Conservation (phyloP, 2,888 invertebrate species). For the Esperia sulphurella region DNA sequence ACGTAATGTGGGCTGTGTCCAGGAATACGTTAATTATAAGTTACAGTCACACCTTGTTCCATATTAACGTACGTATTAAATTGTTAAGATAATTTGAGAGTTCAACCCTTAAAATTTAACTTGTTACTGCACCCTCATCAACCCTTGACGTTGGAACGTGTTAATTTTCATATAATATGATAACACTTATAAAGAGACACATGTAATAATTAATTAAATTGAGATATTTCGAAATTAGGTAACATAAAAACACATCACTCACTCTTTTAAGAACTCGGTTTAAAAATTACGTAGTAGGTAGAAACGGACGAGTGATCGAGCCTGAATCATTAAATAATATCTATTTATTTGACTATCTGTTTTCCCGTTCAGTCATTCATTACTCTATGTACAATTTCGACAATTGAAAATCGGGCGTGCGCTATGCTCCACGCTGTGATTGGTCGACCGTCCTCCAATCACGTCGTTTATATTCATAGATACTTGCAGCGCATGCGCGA, state of each 20-base stretch:
- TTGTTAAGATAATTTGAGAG: too few species aligned
- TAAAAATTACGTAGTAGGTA: too few species aligned
- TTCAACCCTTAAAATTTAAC: not conserved
- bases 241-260: too few species aligned
- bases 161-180: conserved; percentile 11
- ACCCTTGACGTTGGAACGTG: conserved; percentile 17
- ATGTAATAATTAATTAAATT: not conserved
- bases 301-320: too few species aligned
- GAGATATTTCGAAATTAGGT: too few species aligned
- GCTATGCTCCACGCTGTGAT: conserved; percentile 43
- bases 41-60: too few species aligned
- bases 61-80: too few species aligned
- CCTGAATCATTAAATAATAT: too few species aligned
- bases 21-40: too few species aligned
- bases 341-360: not conserved
- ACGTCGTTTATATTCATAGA: conserved; percentile 31
- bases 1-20: too few species aligned
- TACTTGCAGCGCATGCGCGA: conserved; percentile 37
- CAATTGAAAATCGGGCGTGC: conserved; percentile 49
- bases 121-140: too few species aligned
- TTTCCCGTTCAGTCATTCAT: not conserved
- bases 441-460: conserved; percentile 50
- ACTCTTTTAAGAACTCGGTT: too few species aligned
- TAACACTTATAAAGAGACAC: not conserved
- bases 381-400: conserved; percentile 38